Percentiles rank a stretch among this genome's conserved stretches.
Evolutionary conservation across 2,888 invertebrate genomes (phyloP).

Genomic region (Cosmopolites sordidus): DNA sequence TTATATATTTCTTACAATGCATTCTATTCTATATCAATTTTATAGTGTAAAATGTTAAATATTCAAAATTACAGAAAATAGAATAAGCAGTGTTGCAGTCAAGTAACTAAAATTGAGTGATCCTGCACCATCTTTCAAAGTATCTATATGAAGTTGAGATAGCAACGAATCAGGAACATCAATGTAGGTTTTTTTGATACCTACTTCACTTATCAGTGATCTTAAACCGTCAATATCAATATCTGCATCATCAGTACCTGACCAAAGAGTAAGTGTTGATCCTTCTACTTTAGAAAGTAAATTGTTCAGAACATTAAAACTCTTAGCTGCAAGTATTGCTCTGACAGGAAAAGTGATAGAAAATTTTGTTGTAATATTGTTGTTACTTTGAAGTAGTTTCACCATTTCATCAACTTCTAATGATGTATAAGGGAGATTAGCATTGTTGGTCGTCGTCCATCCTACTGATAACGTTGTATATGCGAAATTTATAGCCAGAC

Average conservation of each 20-base stretch:
- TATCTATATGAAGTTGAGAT: slow-evolving; percentile 49
- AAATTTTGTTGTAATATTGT: too few relatives aligned
- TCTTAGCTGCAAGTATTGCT: slow-evolving; percentile 65
- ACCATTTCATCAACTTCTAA: slow-evolving; percentile 68
- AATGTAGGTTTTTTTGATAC: slow-evolving; percentile 65
- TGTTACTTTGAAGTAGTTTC: slow-evolving; percentile 52
- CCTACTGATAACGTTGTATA: slow-evolving; percentile 72
- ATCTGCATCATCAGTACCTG: slow-evolving; percentile 63
- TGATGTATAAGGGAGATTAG: slow-evolving; percentile 55
- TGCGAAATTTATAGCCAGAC: slow-evolving; percentile 53
- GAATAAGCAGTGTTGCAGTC: neutral
- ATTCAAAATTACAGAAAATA: neutral
- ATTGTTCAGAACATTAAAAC: slow-evolving; percentile 48
- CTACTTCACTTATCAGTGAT: slow-evolving; percentile 62
- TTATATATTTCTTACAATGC: too few relatives aligned
- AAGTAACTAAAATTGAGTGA: neutral
- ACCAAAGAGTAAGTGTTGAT: slow-evolving; percentile 71
- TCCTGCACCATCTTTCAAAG: neutral
- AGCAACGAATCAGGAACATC: slow-evolving; percentile 68
- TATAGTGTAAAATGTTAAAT: too few relatives aligned
- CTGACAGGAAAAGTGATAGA: slow-evolving; percentile 77
- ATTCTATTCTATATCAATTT: too few relatives aligned
- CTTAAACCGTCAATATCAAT: slow-evolving; percentile 65
- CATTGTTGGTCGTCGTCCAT: slow-evolving; percentile 57
- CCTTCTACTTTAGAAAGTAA: slow-evolving; percentile 55